These are phyloP conservation scores for Okapia johnstoni DNA, from an alignment of 2,113 vertebrate genomes.

Conservation along the genomic window DNA sequence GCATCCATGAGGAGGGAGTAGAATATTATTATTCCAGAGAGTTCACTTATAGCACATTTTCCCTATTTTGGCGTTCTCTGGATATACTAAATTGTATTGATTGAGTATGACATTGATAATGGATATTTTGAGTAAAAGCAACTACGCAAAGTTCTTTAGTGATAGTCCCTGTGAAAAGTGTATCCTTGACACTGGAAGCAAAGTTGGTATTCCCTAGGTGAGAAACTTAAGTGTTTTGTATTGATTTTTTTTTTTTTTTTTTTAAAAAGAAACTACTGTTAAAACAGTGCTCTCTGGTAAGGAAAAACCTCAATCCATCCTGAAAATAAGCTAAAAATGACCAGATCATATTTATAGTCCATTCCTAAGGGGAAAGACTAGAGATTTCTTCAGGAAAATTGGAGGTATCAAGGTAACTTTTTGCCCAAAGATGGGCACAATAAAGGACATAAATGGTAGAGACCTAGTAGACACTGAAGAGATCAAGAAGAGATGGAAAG, in stretches of 20 bases:
- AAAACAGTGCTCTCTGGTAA: neutral
- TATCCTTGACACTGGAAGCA: neutral
- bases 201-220: neutral
- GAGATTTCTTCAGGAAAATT: neutral
- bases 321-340: neutral
- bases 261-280: neutral
- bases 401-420: neutral
- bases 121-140: neutral
- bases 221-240: neutral
- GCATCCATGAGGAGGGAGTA: neutral
- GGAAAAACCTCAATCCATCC: neutral
- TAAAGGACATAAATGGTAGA: neutral
- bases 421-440: neutral
- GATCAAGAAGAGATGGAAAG: neutral
- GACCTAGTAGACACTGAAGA: neutral
- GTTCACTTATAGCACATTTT: neutral
- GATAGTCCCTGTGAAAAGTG: neutral
- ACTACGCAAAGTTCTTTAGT: neutral
- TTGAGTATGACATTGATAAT: neutral
- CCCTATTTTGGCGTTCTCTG: neutral
- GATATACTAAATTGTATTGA: neutral
- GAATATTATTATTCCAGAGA: neutral
- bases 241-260: neutral
- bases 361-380: neutral
- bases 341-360: neutral